A percentile compares a stretch with the other conserved stretches of the same genome.
phyloP scores from a whole-genome alignment of 2,888 invertebrate species.

The Eupithecia exiguata region DNA sequence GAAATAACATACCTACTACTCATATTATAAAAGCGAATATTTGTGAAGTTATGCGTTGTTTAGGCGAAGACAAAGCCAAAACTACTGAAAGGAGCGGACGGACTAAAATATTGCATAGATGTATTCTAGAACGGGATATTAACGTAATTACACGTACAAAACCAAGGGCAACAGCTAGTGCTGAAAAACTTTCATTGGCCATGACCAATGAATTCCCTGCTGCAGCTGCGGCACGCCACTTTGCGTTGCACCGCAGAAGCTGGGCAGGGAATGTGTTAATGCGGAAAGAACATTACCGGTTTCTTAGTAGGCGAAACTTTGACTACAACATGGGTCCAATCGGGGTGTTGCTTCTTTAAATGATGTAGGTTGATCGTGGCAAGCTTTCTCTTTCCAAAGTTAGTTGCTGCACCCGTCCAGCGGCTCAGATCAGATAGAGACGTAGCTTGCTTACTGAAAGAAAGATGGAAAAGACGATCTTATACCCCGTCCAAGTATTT shows the following conservation, averaged over 20 bases:
- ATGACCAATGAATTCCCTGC: too few species aligned
- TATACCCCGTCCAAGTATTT: too few species aligned
- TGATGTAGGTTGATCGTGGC: conserved; percentile 85
- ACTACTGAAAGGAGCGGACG: not conserved
- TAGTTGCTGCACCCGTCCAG: conserved; percentile 68
- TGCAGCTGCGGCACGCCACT: too few species aligned
- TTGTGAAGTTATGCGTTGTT: too few species aligned
- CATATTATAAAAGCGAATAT: too few species aligned
- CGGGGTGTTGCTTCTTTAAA: conserved; percentile 80
- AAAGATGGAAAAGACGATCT: conserved; percentile 25
- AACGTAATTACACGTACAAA: too few species aligned
- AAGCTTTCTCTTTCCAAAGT: conserved; percentile 72
- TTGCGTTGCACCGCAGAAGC: too few species aligned
- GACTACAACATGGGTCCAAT: conserved; percentile 88
- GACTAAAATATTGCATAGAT: too few species aligned
- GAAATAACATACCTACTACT: too few species aligned
- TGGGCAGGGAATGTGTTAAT: not conserved
- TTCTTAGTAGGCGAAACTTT: conserved; percentile 86
- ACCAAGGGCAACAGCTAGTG: too few species aligned
- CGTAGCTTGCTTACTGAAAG: conserved; percentile 69
- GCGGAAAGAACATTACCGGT: conserved; percentile 69
- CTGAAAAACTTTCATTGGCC: too few species aligned
- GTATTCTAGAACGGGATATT: too few species aligned
- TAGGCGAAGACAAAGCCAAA: not conserved
- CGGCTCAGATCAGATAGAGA: conserved; percentile 68